These are phyloP conservation scores for Cosmia pyralina DNA, from an alignment of 2,888 invertebrate species.

Conservation along the genomic window DNA sequence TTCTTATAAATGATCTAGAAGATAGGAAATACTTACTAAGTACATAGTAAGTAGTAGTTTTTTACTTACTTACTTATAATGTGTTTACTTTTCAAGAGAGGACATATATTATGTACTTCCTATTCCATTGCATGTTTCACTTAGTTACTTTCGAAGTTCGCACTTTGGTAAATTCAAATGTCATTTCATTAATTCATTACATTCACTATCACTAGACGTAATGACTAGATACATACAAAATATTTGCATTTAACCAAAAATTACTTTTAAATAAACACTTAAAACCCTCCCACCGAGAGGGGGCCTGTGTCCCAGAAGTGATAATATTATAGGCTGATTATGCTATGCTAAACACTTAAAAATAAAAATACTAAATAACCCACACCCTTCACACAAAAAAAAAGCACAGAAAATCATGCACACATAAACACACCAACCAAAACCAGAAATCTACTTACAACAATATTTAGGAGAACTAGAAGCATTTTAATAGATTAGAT, in stretches of 20 bases:
- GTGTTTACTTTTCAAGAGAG: neutral
- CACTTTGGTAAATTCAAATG: conserved; percentile 19
- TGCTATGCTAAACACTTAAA: no score
- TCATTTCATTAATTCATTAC: conserved; percentile 1
- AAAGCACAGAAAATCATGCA: conserved; percentile 35
- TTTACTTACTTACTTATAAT: no score
- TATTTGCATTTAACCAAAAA: neutral
- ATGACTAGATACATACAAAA: neutral
- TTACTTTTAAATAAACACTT: neutral
- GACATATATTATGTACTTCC: neutral
- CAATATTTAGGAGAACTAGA: conserved; percentile 63
- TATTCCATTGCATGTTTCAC: neutral
- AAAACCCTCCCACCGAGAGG: neutral
- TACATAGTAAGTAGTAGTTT: no score
- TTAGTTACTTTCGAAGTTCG: neutral
- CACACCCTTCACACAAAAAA: neutral
- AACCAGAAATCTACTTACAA: conserved; percentile 57
- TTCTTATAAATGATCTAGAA: neutral
- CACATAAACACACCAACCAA: conserved; percentile 13
- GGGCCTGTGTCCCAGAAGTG: no score
- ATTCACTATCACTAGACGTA: no score
- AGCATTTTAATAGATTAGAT: conserved; percentile 56
- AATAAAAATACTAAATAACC: neutral
- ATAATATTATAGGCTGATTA: no score
- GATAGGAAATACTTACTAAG: no score